phyloP scores from a whole-genome alignment of 2,888 invertebrate species.

The Limnephilus marmoratus region DNA sequence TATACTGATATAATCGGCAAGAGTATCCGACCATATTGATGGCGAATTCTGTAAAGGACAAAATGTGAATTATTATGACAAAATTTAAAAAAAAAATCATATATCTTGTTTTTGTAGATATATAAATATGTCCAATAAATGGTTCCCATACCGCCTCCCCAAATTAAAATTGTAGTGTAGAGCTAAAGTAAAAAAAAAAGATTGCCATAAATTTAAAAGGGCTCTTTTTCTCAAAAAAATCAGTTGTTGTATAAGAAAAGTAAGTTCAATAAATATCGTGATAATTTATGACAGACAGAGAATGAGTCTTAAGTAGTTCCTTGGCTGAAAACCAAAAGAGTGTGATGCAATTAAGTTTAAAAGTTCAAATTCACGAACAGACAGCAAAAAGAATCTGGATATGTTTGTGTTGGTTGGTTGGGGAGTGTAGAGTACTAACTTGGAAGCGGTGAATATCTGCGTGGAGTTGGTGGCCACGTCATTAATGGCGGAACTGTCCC shows the following conservation, averaged over 20 bases:
- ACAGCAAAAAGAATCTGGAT: background rate
- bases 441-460: slow-evolving; percentile 88
- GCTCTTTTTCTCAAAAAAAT: background rate
- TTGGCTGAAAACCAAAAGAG: background rate
- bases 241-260: background rate
- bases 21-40: no score
- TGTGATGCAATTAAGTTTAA: background rate
- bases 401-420: background rate
- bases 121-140: no score
- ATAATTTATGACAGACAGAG: background rate
- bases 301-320: background rate
- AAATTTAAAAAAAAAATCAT: no score
- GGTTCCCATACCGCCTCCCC: no score
- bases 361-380: background rate
- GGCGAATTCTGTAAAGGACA: no score
- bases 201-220: background rate
- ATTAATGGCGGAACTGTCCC: slow-evolving; percentile 83
- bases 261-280: background rate
- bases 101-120: no score
- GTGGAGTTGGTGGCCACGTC: slow-evolving; percentile 81
- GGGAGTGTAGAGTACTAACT: slow-evolving; percentile 78
- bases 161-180: no score
- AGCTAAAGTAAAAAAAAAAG: no score
- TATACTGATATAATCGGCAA: background rate
- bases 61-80: no score